Base-by-base conservation (phyloP, 2,113 vertebrate species). In the Balaeniceps rex region DNA sequence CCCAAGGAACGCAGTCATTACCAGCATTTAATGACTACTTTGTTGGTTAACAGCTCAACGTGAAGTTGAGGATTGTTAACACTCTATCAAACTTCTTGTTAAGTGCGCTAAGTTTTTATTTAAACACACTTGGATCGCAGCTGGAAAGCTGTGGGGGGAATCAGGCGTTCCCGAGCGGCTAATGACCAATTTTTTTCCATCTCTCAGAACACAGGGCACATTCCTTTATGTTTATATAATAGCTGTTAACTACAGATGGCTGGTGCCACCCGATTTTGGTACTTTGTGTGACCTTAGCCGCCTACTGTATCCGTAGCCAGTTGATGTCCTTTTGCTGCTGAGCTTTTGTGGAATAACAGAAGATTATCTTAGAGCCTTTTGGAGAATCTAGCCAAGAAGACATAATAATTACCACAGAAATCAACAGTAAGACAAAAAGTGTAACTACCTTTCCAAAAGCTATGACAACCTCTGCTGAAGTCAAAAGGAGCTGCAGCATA, bases 61-160 rank as follows among this genome's bases (percentile, higher is more conserved):
- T 95, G 98, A 98, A 98, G 98, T 96, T 97, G 97, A 98, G 82
- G 98, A 96, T 97, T 98, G 98, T 98, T 98, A 98, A 98, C 98
- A 98, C 98, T 97, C 98, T 95, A 98, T 98, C 98, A 98, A 98
- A 98, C 97, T 95, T 97, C 98, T 98, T 95, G 97, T 98, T 98
- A 98, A 97, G 96, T 85, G 97, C 46, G 52, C 97, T 94, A 87
- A 93, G 94, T 95, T 98, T 98, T 98, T 98, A 98, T 96, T 97
- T 98, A 95, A 97, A 97, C 92, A 91, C 92, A 89, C 97, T 98
- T 95, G 95, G 95, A 93, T 97, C 14, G 71, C 98, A 98, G 97
- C 98, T 98, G 98, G 98, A 97, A 97, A 97, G 94, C 95, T 65
- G 94, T 79, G 94, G 60, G 91, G 97, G 92, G 97, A 97, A 97